phyloP scores from a whole-genome alignment of 2,888 invertebrate genomes.

The Tenthredo distinguenda region DNA sequence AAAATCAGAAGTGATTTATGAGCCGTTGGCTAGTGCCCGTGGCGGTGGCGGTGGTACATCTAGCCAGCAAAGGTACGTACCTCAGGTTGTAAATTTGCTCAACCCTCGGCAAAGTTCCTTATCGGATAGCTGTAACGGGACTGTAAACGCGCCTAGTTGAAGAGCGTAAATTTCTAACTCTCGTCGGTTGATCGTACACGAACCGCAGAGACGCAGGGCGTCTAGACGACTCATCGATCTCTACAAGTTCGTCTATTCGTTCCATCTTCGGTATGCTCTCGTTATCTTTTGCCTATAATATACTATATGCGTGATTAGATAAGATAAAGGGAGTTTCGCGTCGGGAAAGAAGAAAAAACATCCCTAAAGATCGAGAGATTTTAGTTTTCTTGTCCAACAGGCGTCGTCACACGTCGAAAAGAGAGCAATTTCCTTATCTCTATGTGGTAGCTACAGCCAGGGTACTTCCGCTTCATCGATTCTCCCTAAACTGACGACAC shows the following conservation, averaged over 20 bases:
- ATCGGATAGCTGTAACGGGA: not conserved
- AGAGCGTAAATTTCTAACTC: slow-evolving; percentile 32
- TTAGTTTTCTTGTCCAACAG: not conserved
- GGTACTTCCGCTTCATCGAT: slow-evolving; percentile 26
- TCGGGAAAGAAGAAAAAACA: not conserved
- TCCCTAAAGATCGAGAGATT: not conserved
- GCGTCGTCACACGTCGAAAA: not conserved
- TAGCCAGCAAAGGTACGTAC: not conserved
- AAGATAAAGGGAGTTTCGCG: not conserved
- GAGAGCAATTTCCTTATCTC: slow-evolving; percentile 26
- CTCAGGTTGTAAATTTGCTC: slow-evolving; percentile 43
- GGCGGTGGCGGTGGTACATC: not conserved
- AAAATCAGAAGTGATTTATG: slow-evolving; percentile 42
- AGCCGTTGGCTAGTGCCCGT: not conserved
- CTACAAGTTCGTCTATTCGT: not conserved
- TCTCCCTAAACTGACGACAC: not conserved
- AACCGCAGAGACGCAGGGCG: not conserved
- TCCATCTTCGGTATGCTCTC: not conserved
- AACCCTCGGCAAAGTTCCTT: slow-evolving; percentile 45
- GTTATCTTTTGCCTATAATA: not conserved
- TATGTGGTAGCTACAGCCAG: not conserved
- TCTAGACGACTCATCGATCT: slow-evolving; percentile 7
- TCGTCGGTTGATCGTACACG: not conserved
- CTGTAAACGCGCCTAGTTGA: slow-evolving; percentile 16
- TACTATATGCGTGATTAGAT: not conserved